phyloP scores from a whole-genome alignment of 2,113 vertebrate species.

The Aegypius monachus region DNA sequence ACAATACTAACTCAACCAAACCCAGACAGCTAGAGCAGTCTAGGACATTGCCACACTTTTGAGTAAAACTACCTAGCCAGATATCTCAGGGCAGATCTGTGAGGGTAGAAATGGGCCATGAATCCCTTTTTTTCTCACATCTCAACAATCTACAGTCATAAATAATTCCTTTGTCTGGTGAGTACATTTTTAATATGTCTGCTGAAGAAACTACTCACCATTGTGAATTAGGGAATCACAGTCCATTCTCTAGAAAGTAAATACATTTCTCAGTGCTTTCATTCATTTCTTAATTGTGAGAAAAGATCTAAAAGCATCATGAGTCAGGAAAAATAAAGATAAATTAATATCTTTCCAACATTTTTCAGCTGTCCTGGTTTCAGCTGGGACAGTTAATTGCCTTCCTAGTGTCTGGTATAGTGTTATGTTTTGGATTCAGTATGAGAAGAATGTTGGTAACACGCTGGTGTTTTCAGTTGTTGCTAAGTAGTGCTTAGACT shows the following conservation, averaged over 20 bases:
- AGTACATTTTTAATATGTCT: background rate
- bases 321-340: background rate
- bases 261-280: background rate
- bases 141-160: background rate
- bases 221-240: background rate
- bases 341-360: background rate
- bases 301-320: background rate
- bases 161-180: background rate
- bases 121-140: background rate
- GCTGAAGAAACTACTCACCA: background rate
- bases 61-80: background rate
- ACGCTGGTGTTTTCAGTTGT: no score
- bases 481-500: no score
- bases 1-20: background rate
- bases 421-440: no score
- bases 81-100: background rate
- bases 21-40: background rate
- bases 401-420: no score
- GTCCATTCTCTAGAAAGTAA: background rate
- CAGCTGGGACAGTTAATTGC: no score
- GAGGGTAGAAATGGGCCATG: background rate
- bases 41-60: rapidly evolving
- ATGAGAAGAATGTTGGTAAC: no score
- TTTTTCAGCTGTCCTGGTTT: background rate
- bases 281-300: background rate